Evolutionary conservation across 1,140 invertebrate genomes (phyloP), one percentile per base, ranked within the genome.

Genomic region (Anadara kagoshimensis): DNA sequence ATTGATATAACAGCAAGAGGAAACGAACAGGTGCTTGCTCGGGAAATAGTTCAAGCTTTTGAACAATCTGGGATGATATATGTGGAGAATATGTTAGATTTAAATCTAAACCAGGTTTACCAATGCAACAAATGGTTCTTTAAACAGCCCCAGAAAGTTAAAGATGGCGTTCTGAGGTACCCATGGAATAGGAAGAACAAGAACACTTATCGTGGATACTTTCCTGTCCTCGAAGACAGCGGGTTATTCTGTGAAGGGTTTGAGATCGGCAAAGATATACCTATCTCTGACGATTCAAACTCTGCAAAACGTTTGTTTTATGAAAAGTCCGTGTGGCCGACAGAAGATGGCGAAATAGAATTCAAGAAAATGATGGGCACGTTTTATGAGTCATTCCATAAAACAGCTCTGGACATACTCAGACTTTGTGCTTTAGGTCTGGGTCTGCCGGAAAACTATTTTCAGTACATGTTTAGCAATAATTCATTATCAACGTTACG

Each of bases 151-250:
- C 16, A 59, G 22, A 58, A 61, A 20, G 69, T 69, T 18, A 80
- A 73, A 67, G n/a, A 65, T 18, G 18, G 41, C 16, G 11, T 80
- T 16, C 11, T 67, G 5, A 73, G 56, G 43, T 70, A 67, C 20
- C 12, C 24, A 18, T 80, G 73, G 69, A 80, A 80, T 58, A 67
- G 43, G 0, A 26, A 61, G 4, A 73, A 61, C 45, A 57, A 53
- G 36, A 78, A 78, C 59, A 20, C 56, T 7, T 80, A 78, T 58
- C 61, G 78, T 24, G 78, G 78, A 18, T 80, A 73, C 36, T 80
- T 78, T 51, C 78, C 78, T 0, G 43, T 75, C 8, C 44, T 68
- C 4, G 22, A 56, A 51, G 63, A 53, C 43, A 56, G 59, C 41
- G 18, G 36, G 1, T 69, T 64, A 8, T 69, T 62, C 43, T 78